phyloP scores from a whole-genome alignment of 2,888 invertebrate species.

The Drosophila buzzatii region DNA sequence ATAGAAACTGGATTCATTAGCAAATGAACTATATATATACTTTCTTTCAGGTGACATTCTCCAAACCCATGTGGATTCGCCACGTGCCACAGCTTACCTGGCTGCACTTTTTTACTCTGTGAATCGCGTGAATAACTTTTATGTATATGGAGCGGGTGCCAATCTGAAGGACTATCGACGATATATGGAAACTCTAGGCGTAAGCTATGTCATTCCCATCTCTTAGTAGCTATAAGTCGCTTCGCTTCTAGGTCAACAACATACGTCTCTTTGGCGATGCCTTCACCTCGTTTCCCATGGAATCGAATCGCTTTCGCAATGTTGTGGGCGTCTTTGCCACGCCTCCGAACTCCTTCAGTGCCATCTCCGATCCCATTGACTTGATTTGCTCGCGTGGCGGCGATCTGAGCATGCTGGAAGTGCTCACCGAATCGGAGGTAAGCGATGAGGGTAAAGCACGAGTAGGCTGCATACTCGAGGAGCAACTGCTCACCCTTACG shows the following conservation, averaged over 20 bases:
- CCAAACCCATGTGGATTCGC: slow-evolving; percentile 92
- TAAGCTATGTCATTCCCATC: slow-evolving; percentile 69
- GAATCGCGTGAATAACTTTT: slow-evolving; percentile 87
- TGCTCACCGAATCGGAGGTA: slow-evolving; percentile 89
- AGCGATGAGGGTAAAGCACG: slow-evolving; percentile 88
- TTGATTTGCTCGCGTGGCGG: slow-evolving; percentile 92
- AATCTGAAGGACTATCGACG: slow-evolving; percentile 87
- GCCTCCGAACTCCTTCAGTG: slow-evolving; percentile 93
- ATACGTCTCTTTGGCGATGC: slow-evolving; percentile 86
- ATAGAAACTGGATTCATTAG: not conserved
- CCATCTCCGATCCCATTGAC: slow-evolving; percentile 92
- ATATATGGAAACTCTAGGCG: slow-evolving; percentile 89
- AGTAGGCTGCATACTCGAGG: slow-evolving; percentile 89
- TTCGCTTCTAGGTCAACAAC: slow-evolving; percentile 83
- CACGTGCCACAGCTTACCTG: slow-evolving; percentile 92
- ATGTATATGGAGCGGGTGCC: slow-evolving; percentile 88
- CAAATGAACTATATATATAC: not conserved
- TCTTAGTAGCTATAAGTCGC: not conserved
- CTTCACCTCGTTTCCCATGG: slow-evolving; percentile 86
- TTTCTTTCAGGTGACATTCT: slow-evolving; percentile 87
- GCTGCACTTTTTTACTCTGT: slow-evolving; percentile 89
- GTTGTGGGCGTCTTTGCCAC: slow-evolving; percentile 90
- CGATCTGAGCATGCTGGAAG: slow-evolving; percentile 91
- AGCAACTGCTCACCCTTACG: slow-evolving; percentile 91
- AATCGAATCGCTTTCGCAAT: slow-evolving; percentile 87